Evolutionary conservation across 1,140 invertebrate species (phyloP).

Genomic region (Anoplophora glabripennis): DNA sequence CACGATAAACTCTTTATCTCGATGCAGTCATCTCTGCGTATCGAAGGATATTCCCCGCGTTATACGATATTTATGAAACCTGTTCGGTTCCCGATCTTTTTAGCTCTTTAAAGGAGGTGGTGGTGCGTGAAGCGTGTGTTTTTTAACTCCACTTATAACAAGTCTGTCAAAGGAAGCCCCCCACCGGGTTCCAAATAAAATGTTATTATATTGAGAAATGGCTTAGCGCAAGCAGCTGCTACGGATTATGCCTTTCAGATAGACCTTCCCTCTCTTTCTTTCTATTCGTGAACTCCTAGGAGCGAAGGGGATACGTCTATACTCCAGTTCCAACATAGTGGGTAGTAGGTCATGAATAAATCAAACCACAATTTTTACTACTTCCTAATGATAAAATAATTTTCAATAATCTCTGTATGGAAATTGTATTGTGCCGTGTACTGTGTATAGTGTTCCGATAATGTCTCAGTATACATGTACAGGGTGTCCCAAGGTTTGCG

Average conservation of each 20-base stretch:
- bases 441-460: too few species aligned
- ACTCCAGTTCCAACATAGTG: too few species aligned
- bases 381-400: too few species aligned
- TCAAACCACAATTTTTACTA: too few species aligned
- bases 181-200: conserved; percentile 31
- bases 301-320: neutral
- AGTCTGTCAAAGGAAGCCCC: conserved; percentile 34
- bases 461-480: too few species aligned
- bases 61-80: conserved; percentile 30
- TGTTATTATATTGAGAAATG: conserved; percentile 37
- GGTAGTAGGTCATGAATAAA: too few species aligned
- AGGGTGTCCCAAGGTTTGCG: too few species aligned
- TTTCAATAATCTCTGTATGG: too few species aligned
- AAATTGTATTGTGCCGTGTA: too few species aligned
- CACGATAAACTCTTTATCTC: conserved; percentile 16
- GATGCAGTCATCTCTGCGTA: conserved; percentile 12
- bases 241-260: conserved; percentile 28
- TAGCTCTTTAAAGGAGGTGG: conserved; percentile 25
- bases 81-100: conserved; percentile 28
- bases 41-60: conserved; percentile 13
- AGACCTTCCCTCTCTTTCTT: conserved; percentile 9
- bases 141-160: conserved; percentile 34
- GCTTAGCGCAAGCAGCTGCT: conserved; percentile 32
- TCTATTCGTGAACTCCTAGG: neutral
- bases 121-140: conserved; percentile 32